Base-by-base conservation (phyloP, 2,888 invertebrate genomes). In the Rutpela maculata region DNA sequence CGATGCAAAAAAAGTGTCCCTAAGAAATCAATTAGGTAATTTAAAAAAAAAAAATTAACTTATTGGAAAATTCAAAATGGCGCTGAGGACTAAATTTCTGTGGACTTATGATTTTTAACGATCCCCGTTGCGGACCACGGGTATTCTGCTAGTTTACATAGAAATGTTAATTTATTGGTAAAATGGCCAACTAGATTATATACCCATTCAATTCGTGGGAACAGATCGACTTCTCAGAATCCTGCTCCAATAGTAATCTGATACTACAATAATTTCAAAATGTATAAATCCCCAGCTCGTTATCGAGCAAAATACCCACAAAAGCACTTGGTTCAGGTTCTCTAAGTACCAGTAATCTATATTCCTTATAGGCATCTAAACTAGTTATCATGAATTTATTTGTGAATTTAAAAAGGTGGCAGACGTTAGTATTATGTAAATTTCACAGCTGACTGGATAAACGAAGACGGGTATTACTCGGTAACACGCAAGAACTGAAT, bases 371-470 rank as follows among this genome's bases (percentile, higher is more conserved):
- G 67, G 67, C 67, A 67, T 50, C 22, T 55, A 67, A 67, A 55
- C 67, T 67, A 56, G 67, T 67, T 55, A 50, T n/a, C 67, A 50
- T n/a, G 18, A n/a, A 50, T 55, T 67, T 50, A n/a, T 67, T 67
- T 50, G 67, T 43, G 19, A 19, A 65, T 22, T 43, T n/a, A 50
- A 43, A 66, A 55, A 55, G 22, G 50, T 19, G 67, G 15, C 55
- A 26, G 31, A 55, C 38, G 65, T 15, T 43, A 22, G 65, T 68
- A 65, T 74, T 77, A 77, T 74, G 77, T 74, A 77, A 77, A 77
- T 77, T 77, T 77, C 69, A 73, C 77, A 77, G 77, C 73, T 77
- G 77, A 74, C 74, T 77, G 77, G 74, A 60, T 56, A 59, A 74
- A 68, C 35, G 69, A 77, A 56, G 43, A 62, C 75, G 57, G 38